Conservation (phyloP, 2,113 vertebrate genomes). For the Lagopus muta region DNA sequence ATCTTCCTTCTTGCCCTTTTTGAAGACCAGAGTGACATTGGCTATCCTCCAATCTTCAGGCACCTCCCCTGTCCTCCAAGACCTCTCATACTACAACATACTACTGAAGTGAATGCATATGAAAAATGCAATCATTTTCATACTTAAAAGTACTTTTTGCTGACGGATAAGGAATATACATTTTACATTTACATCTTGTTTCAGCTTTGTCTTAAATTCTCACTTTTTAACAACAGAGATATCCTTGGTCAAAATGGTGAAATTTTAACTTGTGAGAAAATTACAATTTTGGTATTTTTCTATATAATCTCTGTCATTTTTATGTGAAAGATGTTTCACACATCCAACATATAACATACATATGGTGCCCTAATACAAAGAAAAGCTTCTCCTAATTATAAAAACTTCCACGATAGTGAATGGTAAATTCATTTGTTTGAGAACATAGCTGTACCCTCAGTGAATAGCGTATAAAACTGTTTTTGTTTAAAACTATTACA, state of each 20-base stretch:
- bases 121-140: conserved; percentile 9
- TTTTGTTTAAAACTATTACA: not conserved
- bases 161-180: not conserved
- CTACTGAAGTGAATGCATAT: not conserved
- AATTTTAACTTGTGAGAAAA: not conserved
- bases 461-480: not conserved
- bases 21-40: too few species aligned
- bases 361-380: not conserved
- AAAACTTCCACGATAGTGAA: not conserved
- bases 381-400: not conserved
- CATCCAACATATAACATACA: not conserved
- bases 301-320: not conserved
- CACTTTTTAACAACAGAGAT: conserved; percentile 25
- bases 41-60: too few species aligned
- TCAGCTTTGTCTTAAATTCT: conserved; percentile 14
- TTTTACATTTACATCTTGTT: not conserved
- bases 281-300: not conserved
- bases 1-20: too few species aligned
- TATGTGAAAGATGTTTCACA: not conserved
- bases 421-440: not conserved
- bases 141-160: not conserved
- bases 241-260: not conserved
- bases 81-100: not conserved
- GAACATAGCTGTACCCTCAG: not conserved
- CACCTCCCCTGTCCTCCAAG: too few species aligned